phyloP scores from a whole-genome alignment of 2,888 invertebrate species.

The Drosophila subsilvestris region DNA sequence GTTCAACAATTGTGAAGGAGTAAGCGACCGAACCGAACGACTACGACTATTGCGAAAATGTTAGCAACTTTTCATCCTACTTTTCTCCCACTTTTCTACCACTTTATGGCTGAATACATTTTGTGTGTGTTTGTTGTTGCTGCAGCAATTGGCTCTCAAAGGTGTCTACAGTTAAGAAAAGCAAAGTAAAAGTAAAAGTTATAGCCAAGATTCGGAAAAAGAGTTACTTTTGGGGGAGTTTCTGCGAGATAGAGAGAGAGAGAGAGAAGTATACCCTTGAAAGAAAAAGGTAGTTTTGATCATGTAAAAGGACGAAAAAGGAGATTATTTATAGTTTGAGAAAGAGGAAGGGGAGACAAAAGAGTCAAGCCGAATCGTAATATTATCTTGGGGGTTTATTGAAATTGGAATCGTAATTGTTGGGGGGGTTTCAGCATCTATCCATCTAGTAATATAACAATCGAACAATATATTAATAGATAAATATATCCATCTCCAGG shows the following conservation, averaged over 20 bases:
- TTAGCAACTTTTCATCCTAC: constrained; percentile 48
- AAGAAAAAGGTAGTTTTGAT: background rate
- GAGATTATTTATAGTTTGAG: too few relatives aligned
- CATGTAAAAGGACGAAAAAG: background rate
- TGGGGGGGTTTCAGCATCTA: background rate
- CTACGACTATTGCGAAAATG: constrained; percentile 27
- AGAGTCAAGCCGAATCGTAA: too few relatives aligned
- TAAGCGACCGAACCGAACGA: constrained; percentile 11
- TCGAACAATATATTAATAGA: too few relatives aligned
- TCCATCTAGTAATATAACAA: background rate
- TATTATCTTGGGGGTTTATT: too few relatives aligned
- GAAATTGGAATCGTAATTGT: too few relatives aligned
- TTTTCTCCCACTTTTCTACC: constrained; percentile 35
- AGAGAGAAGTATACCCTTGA: background rate
- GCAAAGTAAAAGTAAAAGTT: background rate
- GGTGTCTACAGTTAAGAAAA: constrained; percentile 29
- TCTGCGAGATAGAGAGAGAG: background rate
- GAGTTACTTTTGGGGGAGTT: background rate
- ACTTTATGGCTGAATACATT: constrained; percentile 42
- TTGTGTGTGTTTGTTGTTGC: constrained; percentile 10
- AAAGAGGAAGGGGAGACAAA: too few relatives aligned
- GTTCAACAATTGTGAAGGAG: constrained; percentile 56
- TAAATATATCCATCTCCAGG: background rate
- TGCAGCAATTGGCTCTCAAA: constrained; percentile 24
- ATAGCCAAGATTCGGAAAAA: background rate